phyloP scores from a whole-genome alignment of 2,888 invertebrate genomes.

The Crematogaster levior region DNA sequence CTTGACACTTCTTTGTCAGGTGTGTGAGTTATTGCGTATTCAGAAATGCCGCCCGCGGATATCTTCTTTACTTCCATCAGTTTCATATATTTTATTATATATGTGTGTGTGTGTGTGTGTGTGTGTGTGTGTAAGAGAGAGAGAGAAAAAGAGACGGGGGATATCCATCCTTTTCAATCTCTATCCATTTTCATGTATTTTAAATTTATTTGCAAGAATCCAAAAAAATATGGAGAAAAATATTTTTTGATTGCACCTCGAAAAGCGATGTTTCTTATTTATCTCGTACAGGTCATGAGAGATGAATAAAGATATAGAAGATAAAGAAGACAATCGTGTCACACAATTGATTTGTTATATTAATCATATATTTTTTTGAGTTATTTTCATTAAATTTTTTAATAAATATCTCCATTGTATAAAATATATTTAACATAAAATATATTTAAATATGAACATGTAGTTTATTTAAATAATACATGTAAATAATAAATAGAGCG shows the following conservation, averaged over 20 bases:
- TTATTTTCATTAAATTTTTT: conserved; percentile 15
- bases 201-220: neutral
- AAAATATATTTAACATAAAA: too few relatives aligned
- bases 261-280: neutral
- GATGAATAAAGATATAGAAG: neutral
- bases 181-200: neutral
- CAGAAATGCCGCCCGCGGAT: neutral
- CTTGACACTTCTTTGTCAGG: conserved; percentile 25
- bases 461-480: neutral
- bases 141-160: neutral
- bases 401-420: neutral
- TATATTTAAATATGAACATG: neutral
- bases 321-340: too few relatives aligned
- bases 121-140: too few relatives aligned
- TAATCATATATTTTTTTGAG: neutral
- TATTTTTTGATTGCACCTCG: neutral
- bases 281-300: neutral
- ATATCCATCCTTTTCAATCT: neutral
- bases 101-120: too few relatives aligned
- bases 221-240: neutral
- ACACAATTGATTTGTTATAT: neutral
- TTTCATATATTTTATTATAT: neutral
- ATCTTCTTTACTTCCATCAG: neutral
- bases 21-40: conserved; percentile 43
- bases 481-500: neutral